A percentile compares a stretch with the other conserved stretches of the same genome.
Evolutionary conservation across 2,113 vertebrate genomes (phyloP).

Genomic region (Oophaga pumilio): DNA sequence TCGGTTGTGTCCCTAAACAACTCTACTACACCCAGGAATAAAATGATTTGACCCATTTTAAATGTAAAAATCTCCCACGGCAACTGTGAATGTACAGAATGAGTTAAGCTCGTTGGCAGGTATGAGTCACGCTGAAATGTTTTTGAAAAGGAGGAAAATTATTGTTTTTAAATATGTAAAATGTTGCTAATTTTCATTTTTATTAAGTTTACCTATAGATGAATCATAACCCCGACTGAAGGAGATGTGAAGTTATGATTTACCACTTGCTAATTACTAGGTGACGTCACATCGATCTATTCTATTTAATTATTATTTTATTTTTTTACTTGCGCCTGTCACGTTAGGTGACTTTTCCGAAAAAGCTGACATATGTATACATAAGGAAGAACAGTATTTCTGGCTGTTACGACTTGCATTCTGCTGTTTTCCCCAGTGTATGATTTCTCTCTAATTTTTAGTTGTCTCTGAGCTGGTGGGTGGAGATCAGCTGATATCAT

Average conservation of each 20-base stretch:
- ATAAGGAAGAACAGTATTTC: no score
- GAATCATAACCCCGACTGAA: background rate
- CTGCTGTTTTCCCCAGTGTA: no score
- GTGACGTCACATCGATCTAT: background rate
- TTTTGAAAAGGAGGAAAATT: background rate
- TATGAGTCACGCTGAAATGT: background rate
- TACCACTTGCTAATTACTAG: background rate
- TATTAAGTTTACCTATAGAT: background rate
- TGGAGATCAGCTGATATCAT: no score
- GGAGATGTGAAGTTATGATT: background rate
- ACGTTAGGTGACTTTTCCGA: no score
- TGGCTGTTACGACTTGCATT: no score
- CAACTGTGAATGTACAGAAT: background rate
- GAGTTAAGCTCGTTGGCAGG: background rate
- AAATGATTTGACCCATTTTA: background rate
- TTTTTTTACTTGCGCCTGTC: background rate
- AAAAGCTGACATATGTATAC: no score
- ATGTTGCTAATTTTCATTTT: background rate
- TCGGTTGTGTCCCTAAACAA: background rate
- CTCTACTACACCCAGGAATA: background rate
- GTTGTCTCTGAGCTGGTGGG: no score
- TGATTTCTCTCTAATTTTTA: no score
- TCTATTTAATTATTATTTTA: background rate
- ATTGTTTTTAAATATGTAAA: background rate
- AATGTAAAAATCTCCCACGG: background rate